A percentile compares a stretch with the other conserved stretches of the same genome.
Evolutionary conservation across 2,797 vertebrate genomes (phyloP).

Genomic region (Hoplostethus mediterraneus): DNA sequence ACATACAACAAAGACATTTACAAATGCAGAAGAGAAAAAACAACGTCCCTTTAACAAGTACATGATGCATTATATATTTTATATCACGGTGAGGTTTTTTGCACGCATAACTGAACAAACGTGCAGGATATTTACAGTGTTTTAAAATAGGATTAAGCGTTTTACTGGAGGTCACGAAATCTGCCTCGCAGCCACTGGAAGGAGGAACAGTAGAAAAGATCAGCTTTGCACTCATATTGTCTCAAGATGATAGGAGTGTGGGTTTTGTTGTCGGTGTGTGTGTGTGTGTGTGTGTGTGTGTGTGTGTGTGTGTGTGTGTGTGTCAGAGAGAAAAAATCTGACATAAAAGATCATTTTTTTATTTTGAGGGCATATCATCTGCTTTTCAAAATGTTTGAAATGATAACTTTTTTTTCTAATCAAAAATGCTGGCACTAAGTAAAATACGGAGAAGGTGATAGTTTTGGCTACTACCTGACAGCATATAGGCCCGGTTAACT

Average conservation of each 20-base stretch:
- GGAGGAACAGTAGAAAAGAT: conserved; percentile 51
- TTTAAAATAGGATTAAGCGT: conserved; percentile 59
- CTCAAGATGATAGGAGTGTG: background rate
- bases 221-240: conserved; percentile 35
- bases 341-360: conserved; percentile 7
- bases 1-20: conserved; percentile 70
- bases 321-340: conserved; percentile 2
- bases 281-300: conserved; percentile 25
- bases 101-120: conserved; percentile 65
- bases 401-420: background rate
- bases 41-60: conserved; percentile 63
- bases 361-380: background rate
- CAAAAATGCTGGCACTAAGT: background rate
- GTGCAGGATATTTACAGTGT: conserved; percentile 27
- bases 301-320: conserved; percentile 24
- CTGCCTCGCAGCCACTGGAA: conserved; percentile 57
- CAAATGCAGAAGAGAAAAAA: conserved; percentile 47
- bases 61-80: conserved; percentile 70
- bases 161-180: conserved; percentile 65
- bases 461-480: background rate
- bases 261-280: background rate
- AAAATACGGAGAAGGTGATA: background rate
- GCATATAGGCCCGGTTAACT: background rate
- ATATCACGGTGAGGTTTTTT: conserved; percentile 59
- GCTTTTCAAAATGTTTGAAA: conserved; percentile 11